Evolutionary conservation across 2,888 invertebrate species (phyloP).

Genomic region (Brachycybe producta): DNA sequence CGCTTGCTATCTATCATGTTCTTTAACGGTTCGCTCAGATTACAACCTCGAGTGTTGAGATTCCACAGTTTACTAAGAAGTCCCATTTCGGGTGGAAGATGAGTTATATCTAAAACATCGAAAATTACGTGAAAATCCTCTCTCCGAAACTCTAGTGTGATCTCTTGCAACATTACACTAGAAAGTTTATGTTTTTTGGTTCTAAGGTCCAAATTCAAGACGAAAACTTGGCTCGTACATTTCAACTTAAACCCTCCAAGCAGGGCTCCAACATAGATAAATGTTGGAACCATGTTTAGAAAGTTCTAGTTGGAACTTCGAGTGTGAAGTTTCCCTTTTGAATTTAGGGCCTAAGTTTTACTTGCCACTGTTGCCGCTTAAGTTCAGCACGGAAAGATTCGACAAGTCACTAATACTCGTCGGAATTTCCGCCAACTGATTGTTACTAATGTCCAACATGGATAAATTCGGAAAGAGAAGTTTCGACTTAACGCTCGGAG

Average conservation of each 20-base stretch:
- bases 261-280: too few species aligned
- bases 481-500: slow-evolving; percentile 34
- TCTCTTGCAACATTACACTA: too few species aligned
- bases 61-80: slow-evolving; percentile 90
- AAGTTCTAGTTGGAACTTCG: not conserved
- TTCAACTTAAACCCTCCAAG: too few species aligned
- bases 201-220: too few species aligned
- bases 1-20: slow-evolving; percentile 85
- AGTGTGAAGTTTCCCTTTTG: not conserved
- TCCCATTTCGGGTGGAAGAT: slow-evolving; percentile 91
- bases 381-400: slow-evolving; percentile 83
- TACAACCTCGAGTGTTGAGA: slow-evolving; percentile 79
- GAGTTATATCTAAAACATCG: slow-evolving; percentile 51
- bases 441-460: slow-evolving; percentile 87
- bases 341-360: slow-evolving; percentile 2
- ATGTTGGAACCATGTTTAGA: not conserved
- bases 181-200: too few species aligned
- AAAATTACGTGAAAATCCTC: too few species aligned
- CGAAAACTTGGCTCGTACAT: too few species aligned
- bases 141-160: too few species aligned
- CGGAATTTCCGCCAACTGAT: slow-evolving; percentile 64
- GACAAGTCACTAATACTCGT: slow-evolving; percentile 67
- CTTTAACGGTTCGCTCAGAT: slow-evolving; percentile 70
- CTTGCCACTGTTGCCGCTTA: slow-evolving; percentile 64
- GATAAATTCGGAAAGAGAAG: slow-evolving; percentile 85